Base-by-base conservation (phyloP, 64 coral and sea anemone genomes). In the Exaiptasia diaphana region DNA sequence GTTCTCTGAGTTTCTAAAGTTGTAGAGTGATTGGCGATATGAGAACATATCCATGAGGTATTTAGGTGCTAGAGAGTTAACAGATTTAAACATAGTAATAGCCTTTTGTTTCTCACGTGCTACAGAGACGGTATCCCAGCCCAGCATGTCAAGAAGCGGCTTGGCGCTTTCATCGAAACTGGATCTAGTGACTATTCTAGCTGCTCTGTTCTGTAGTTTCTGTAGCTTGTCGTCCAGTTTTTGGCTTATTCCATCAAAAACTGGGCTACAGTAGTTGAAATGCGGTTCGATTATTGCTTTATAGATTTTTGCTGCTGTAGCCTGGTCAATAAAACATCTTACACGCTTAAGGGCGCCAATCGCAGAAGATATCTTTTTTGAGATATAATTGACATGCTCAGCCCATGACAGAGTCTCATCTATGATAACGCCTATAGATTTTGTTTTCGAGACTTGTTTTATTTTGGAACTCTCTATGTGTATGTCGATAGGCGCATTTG, bases 41-140 rank as follows among this genome's bases (percentile, higher is more conserved):
- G 63, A 30, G 34, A 82, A 68, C 17, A 80, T 17, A 56, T 56
- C 48, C 58, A 34, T 26, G 22, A 80, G 56, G 59, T 80, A 80
- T 13, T 25, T 37, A 27, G 77, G 57, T 24, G 77, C 24, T 38
- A 63, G 56, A 5, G 10, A 37, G 63, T 79, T 58, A 36, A 80
- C 39, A 38, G 79, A 64, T 35, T 82, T 82, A 50, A 53, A 82
- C 79, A 82, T 69, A 41, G 53, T 82, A 30, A 82, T 44, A 0
- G 79, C 79, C 31, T 80, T 80, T 42, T 80, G 77, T 42, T 82
- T 82, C 29, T 35, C 37, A 4, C 64, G 41, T 82, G 31, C 48
- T 10, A 70, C 70, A 24, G 45, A 32, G 20, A 82, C 49, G 12
- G 49, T 53, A 34, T 82, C 63, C 30, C 41, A 82, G 27, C 53